A percentile compares a stretch with the other conserved stretches of the same genome.
Conservation (phyloP, 2,888 invertebrate species). For the Lasioglossum marginatum region DNA sequence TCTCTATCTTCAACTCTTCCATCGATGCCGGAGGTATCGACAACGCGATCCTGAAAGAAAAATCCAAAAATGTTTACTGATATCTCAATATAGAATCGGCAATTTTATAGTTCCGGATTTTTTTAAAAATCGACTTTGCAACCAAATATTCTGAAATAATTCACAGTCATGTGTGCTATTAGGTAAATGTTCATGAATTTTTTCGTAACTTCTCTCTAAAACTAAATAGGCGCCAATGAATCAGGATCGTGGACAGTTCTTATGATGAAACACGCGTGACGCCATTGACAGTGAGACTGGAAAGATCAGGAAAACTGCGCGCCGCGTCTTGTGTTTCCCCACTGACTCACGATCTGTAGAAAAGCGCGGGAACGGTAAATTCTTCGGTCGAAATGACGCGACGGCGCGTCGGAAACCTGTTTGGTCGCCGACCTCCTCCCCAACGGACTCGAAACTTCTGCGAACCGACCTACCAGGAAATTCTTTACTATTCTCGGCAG, state of each 20-base stretch:
- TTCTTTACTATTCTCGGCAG: conserved; percentile 5
- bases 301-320: conserved; percentile 19
- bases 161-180: no score
- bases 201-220: no score
- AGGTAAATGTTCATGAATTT: no score
- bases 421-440: conserved; percentile 51
- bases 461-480: conserved; percentile 21
- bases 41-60: conserved; percentile 87
- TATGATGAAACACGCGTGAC: neutral
- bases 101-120: no score
- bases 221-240: neutral
- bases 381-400: neutral
- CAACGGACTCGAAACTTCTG: conserved; percentile 31
- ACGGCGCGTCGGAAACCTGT: conserved; percentile 47
- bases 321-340: conserved; percentile 29
- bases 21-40: conserved; percentile 88
- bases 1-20: conserved; percentile 79
- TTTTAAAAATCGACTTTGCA: no score
- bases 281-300: neutral
- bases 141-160: no score
- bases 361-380: conserved; percentile 17
- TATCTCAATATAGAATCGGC: no score
- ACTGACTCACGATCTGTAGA: conserved; percentile 37
- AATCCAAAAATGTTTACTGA: no score
- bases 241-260: neutral